Base-by-base conservation (phyloP, 2,113 vertebrate genomes). In the Tiliqua scincoides region DNA sequence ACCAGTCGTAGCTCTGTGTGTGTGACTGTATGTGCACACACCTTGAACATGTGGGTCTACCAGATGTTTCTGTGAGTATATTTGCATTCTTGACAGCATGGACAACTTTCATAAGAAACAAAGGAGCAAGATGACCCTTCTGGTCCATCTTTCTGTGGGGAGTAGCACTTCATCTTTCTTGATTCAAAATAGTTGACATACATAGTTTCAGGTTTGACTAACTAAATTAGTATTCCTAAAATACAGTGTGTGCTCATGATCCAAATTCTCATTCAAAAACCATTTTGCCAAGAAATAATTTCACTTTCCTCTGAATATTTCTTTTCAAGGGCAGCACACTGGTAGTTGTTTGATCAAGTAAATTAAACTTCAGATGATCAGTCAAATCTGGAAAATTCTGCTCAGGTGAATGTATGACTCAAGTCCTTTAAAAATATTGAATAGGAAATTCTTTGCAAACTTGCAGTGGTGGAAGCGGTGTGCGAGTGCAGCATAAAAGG, bases 401-500 rank as follows among this genome's bases (percentile, higher is more conserved):
- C 35, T 35, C n/a, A 70, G n/a, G 17, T 35, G 12, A 70, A 35
- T 70, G n/a, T 32, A 70, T 18, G 30, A 63, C 40, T 27, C 27
- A 12, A 18, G 25, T 27, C 9, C 32, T 54, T 20, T 32, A 81
- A 82, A n/a, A 12, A 4, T 12, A 11, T 32, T 71, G 40, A 61
- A 82, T 65, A 54, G 75, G 70, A 67, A 77, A 11, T 25, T 18
- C n/a, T 4, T 32, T 71, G 30, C 4, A 1, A n/a, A n/a, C n/a
- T n/a, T n/a, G n/a, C n/a, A n/a, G n/a, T n/a, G n/a, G n/a, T n/a
- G n/a, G n/a, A n/a, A n/a, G 57, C 72, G 40, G 62, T 79, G 0
- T 0, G n/a, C 0, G 0, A 17, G 30, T 3, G 21, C 3, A 62
- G 2, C 14, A 1, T 25, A 54, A 54, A 54, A 12, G 52, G 52